Evolutionary conservation across 2,888 invertebrate species (phyloP).

Genomic region (Melinaea menophilus): DNA sequence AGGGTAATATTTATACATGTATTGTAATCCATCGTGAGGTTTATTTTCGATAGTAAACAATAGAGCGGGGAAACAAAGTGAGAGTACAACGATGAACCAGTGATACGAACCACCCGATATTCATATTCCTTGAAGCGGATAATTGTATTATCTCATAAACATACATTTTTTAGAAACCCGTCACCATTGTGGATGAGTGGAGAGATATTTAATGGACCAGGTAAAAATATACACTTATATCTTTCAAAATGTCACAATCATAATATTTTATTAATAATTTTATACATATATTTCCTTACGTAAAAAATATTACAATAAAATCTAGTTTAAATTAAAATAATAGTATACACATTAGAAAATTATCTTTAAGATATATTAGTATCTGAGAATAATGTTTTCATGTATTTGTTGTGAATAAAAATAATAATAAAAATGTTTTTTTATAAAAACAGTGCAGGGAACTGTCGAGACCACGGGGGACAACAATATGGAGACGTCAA

Average conservation of each 20-base stretch:
- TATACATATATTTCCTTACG: too few species aligned
- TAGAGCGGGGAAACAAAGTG: conserved; percentile 24
- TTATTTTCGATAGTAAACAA: conserved; percentile 28
- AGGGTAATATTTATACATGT: conserved; percentile 23
- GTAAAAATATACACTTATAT: neutral
- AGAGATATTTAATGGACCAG: conserved; percentile 1
- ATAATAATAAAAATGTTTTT: conserved; percentile 24
- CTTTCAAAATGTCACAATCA: neutral
- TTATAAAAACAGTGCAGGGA: conserved; percentile 36
- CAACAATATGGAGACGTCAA: conserved; percentile 59
- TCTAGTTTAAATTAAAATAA: too few species aligned
- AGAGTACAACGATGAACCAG: conserved; percentile 32
- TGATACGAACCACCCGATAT: conserved; percentile 34
- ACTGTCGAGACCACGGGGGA: conserved; percentile 40
- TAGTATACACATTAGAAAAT: too few species aligned
- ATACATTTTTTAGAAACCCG: conserved; percentile 34
- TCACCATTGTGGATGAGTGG: conserved; percentile 17
- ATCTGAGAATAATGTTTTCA: neutral
- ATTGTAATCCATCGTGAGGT: conserved; percentile 18
- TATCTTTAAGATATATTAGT: neutral
- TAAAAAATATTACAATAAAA: too few species aligned
- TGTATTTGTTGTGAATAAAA: conserved; percentile 2
- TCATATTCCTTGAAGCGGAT: conserved; percentile 42
- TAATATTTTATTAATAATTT: too few species aligned
- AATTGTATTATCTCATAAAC: conserved; percentile 61